Percentiles rank a stretch among this genome's conserved stretches.
Conservation (phyloP, 2,888 invertebrate genomes). For the Cantharis nigra region DNA sequence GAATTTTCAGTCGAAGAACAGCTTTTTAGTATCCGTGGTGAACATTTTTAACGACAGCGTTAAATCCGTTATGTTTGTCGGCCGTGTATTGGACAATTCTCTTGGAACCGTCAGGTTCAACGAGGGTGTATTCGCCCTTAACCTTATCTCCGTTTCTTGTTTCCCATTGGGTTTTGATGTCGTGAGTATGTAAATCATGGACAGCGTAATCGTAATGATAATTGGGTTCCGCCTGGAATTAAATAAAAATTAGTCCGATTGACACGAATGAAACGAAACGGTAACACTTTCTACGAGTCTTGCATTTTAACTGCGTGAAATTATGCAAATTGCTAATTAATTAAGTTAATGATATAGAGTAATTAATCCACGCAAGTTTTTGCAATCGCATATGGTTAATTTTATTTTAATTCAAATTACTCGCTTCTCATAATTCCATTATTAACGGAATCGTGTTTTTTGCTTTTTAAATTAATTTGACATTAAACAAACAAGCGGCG, state of each 20-base stretch:
- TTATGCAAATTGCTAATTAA: not conserved
- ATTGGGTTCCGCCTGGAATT: conserved; percentile 52
- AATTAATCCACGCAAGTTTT: not conserved
- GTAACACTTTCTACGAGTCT: not conserved
- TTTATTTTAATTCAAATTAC: not conserved
- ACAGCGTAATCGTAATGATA: conserved; percentile 57
- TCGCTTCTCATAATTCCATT: no score
- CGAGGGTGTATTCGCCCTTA: conserved; percentile 54
- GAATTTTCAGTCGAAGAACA: not conserved
- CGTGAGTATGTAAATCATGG: conserved; percentile 57
- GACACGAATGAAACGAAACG: not conserved
- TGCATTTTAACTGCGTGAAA: not conserved
- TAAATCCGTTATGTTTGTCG: conserved; percentile 52
- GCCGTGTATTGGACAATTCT: conserved; percentile 53
- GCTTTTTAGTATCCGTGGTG: conserved; percentile 40
- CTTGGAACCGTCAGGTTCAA: conserved; percentile 53
- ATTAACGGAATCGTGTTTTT: no score
- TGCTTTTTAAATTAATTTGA: not conserved
- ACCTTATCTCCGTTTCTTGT: conserved; percentile 56
- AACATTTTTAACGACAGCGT: conserved; percentile 50
- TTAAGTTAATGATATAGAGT: not conserved
- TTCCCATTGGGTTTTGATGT: conserved; percentile 57
- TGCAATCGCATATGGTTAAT: not conserved
- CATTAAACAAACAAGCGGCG: not conserved
- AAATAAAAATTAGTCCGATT: not conserved